phyloP scores from a whole-genome alignment of 2,888 invertebrate species.

The Tipula helvola region DNA sequence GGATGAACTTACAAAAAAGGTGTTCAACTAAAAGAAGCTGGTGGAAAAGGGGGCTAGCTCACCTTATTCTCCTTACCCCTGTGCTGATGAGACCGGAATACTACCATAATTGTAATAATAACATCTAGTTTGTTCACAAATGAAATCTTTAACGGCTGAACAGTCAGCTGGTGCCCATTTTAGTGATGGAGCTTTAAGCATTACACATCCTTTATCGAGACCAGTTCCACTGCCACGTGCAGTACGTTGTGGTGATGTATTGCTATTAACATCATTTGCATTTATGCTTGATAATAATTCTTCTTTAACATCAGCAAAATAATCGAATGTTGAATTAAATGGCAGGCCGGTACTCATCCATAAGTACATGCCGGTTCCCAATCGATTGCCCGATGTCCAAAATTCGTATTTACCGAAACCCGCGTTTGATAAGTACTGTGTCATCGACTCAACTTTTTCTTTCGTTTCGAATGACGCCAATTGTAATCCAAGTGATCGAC shows the following conservation, averaged over 20 bases:
- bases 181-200: constrained; percentile 62
- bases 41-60: constrained; percentile 32
- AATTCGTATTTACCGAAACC: constrained; percentile 76
- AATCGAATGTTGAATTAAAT: constrained; percentile 80
- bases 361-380: constrained; percentile 75
- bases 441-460: constrained; percentile 76
- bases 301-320: constrained; percentile 51
- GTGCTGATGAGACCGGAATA: constrained; percentile 77
- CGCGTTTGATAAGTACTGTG: constrained; percentile 68
- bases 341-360: constrained; percentile 85
- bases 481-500: constrained; percentile 73
- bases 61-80: constrained; percentile 62
- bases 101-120: constrained; percentile 86
- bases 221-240: constrained; percentile 57
- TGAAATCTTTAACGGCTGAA: constrained; percentile 71
- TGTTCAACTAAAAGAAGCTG: background rate
- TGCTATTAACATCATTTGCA: constrained; percentile 52
- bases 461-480: constrained; percentile 75
- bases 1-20: background rate
- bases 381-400: constrained; percentile 79
- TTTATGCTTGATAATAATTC: constrained; percentile 36
- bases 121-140: constrained; percentile 81
- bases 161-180: constrained; percentile 77
- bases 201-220: constrained; percentile 59
- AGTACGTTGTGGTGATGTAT: constrained; percentile 65